Conservation (phyloP, 2,113 vertebrate genomes). For the Actenoides hombroni region DNA sequence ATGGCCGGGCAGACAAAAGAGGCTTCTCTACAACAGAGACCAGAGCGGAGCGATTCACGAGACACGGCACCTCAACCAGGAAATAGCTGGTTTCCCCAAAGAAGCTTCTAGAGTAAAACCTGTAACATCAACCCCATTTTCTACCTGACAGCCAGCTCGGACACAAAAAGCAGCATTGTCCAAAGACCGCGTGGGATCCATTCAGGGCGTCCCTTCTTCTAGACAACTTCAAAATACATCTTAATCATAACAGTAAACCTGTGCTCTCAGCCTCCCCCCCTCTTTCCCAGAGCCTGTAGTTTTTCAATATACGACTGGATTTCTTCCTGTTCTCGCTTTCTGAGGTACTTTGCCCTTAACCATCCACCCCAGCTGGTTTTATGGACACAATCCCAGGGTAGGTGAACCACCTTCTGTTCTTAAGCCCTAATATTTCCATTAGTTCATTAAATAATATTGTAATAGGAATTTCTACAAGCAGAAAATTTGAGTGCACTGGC, state of each 20-base stretch:
- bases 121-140: rapidly evolving
- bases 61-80: not conserved
- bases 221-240: not conserved
- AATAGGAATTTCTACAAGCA: not conserved
- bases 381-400: not conserved
- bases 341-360: not conserved
- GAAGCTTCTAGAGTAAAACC: not conserved
- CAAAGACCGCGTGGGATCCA: not conserved
- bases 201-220: not conserved
- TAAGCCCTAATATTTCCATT: not conserved
- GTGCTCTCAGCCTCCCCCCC: not conserved
- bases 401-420: not conserved
- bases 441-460: not conserved
- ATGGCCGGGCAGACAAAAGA: constrained; percentile 61
- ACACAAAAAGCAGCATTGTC: not conserved
- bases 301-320: not conserved
- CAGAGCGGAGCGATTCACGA: not conserved
- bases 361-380: not conserved
- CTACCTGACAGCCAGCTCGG: not conserved
- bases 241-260: not conserved
- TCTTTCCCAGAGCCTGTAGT: not conserved
- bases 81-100: not conserved
- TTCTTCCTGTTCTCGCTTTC: not conserved
- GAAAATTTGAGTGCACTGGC: not conserved
- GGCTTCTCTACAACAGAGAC: not conserved